Base-by-base conservation (phyloP, 1,140 invertebrate species). In the Scylla paramamosain region DNA sequence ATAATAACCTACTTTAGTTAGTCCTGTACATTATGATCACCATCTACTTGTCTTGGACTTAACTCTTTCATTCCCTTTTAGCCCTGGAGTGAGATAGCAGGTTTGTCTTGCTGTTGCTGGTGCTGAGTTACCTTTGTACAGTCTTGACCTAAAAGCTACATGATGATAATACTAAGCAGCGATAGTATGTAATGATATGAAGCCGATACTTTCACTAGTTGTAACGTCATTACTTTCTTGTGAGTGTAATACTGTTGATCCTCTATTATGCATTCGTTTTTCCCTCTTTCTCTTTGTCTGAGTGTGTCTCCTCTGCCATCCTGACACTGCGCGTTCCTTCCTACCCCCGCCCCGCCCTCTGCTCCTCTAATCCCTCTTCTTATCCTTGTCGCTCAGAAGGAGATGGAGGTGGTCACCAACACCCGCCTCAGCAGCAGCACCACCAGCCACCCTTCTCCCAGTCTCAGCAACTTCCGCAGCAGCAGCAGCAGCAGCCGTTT, bases 351-450 rank as follows among this genome's bases (percentile, higher is more conserved):
- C 82, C 29, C 82, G 12, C n/a, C n/a, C 10, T n/a, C 84, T 39
- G 84, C 31, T 25, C 14, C 2, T n/a, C 31, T 87, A 87, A 87
- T 87, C 84, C 39, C 31, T 39, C 25, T 0, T 25, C 84, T 87
- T 87, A 32, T 91, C 89, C 67, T n/a, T 94, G n/a, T 94, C 52
- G 77, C 67, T 88, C 94, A 95, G 94, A 95, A 95, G 94, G 94
- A 93, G 94, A 95, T 95, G 91, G 83, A 88, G 32, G 91, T 32
- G 94, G 91, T 91, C 93, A 95, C 4, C 82, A 87, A 4, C 95
- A 93, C 10, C 90, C 94, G 77, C 88, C 52, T 0, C 95, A 87
- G 48, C 88, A 87, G 10, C 92, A 93, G 4, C 88, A 94, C 25
- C 52, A 91, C 31, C 95, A 95, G 31, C 89, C 91, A 28, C 95